phyloP scores from a whole-genome alignment of 2,888 invertebrate species.

The Hemithea aestivaria region DNA sequence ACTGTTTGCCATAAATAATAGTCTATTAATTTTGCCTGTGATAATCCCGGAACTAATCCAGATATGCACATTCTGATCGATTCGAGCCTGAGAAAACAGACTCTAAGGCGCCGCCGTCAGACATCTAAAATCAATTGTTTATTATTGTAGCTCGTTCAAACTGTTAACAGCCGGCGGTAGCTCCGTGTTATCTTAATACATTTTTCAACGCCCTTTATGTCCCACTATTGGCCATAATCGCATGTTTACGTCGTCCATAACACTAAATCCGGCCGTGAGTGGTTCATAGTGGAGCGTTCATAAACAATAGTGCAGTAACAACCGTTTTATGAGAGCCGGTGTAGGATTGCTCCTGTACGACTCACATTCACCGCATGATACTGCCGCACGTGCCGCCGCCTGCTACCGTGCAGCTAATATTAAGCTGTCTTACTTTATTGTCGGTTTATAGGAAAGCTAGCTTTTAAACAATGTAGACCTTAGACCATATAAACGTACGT shows the following conservation, averaged over 20 bases:
- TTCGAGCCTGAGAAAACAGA: conserved; percentile 8
- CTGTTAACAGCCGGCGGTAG: conserved; percentile 4
- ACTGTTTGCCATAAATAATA: too few species aligned
- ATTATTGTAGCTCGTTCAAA: conserved; percentile 4
- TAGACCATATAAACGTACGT: too few species aligned
- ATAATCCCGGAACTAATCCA: conserved; percentile 2
- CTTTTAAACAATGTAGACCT: conserved; percentile 7
- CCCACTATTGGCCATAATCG: conserved; percentile 41
- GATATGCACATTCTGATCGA: neutral
- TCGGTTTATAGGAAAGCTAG: conserved; percentile 1
- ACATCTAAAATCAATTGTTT: conserved; percentile 13
- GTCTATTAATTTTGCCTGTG: too few species aligned
- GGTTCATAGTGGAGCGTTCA: conserved; percentile 41
- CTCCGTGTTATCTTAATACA: conserved; percentile 18
- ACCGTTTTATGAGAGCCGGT: conserved; percentile 22
- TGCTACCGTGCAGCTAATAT: conserved; percentile 8
- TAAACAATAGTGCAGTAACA: conserved; percentile 26
- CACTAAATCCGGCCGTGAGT: conserved; percentile 45
- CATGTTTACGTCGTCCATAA: conserved; percentile 49
- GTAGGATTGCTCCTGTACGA: conserved; percentile 13
- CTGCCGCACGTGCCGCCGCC: conserved; percentile 15
- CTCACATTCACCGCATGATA: conserved; percentile 16
- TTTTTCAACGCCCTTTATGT: conserved; percentile 27
- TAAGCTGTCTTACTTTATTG: conserved; percentile 13
- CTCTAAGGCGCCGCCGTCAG: conserved; percentile 5